Percentiles rank a stretch among this genome's conserved stretches.
Evolutionary conservation across 2,113 vertebrate species (phyloP).

Genomic region (Hirundichthys speculiger): DNA sequence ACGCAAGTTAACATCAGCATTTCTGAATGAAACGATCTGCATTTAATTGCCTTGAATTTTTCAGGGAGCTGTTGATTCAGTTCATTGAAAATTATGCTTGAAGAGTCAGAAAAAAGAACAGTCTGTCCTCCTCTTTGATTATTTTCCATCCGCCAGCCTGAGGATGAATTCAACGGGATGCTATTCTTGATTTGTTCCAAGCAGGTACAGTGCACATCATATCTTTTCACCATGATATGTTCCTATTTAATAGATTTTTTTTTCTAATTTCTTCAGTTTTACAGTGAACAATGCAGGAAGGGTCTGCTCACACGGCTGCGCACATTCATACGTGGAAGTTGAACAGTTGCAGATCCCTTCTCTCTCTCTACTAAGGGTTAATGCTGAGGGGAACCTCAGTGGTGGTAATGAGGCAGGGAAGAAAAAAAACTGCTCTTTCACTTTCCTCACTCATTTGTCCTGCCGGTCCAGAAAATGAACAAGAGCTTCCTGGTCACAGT

Average conservation of each 20-base stretch:
- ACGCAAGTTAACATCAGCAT: too few relatives aligned
- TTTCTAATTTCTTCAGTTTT: background rate
- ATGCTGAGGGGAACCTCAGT: conserved; percentile 23
- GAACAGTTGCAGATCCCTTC: conserved; percentile 18
- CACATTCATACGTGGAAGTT: background rate
- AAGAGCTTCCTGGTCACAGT: background rate
- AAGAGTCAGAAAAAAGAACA: background rate
- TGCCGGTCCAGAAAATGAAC: conserved; percentile 3
- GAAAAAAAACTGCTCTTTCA: too few relatives aligned
- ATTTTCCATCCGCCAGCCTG: background rate
- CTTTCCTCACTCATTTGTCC: conserved; percentile 3
- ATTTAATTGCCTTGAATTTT: background rate
- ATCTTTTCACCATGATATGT: too few relatives aligned
- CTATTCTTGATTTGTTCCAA: too few relatives aligned
- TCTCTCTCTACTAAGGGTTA: conserved; percentile 9
- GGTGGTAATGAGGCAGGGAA: conserved; percentile 24
- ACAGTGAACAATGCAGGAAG: background rate
- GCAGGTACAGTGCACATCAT: too few relatives aligned
- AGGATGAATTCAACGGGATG: background rate
- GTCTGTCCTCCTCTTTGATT: background rate
- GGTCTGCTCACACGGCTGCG: conserved; percentile 4
- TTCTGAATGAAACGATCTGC: too few relatives aligned
- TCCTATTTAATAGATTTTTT: background rate
- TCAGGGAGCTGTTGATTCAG: background rate
- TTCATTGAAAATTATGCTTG: background rate